A percentile compares a stretch with the other conserved stretches of the same genome.
Evolutionary conservation across 2,888 invertebrate species (phyloP).

Genomic region (Ditylenchus weischeri): DNA sequence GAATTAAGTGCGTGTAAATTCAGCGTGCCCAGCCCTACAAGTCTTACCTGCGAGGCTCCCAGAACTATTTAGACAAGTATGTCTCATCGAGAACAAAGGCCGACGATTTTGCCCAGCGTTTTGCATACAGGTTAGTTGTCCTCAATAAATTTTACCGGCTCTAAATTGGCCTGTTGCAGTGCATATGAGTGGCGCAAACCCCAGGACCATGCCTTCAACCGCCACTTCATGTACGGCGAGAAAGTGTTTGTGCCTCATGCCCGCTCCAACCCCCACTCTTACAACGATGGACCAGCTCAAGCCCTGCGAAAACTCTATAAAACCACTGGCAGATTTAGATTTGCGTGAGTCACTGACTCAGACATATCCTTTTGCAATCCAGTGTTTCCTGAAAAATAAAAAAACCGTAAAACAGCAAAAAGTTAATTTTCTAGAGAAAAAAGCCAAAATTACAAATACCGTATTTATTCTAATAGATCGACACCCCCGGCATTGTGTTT

Average conservation of each 20-base stretch:
- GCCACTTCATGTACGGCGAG: constrained; percentile 50
- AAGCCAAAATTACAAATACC: too few relatives aligned
- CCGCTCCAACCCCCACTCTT: constrained; percentile 40
- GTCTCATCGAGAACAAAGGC: constrained; percentile 51
- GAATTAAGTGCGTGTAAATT: background rate
- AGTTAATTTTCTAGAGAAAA: too few relatives aligned
- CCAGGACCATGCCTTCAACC: constrained; percentile 55
- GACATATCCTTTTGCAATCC: too few relatives aligned
- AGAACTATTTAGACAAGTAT: constrained; percentile 55
- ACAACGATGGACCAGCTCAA: constrained; percentile 31
- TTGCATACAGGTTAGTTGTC: constrained; percentile 43
- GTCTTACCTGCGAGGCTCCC: constrained; percentile 52
- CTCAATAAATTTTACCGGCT: background rate
- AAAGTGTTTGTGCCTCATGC: constrained; percentile 40
- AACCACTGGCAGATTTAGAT: constrained; percentile 51
- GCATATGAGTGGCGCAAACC: constrained; percentile 58
- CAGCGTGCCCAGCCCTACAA: constrained; percentile 36
- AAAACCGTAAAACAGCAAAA: too few relatives aligned
- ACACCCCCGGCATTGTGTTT: too few relatives aligned
- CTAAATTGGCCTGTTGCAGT: constrained; percentile 21
- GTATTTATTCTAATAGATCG: too few relatives aligned
- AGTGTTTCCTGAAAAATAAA: too few relatives aligned
- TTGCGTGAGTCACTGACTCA: constrained; percentile 18
- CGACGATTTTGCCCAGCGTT: constrained; percentile 56
- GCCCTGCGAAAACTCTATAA: constrained; percentile 51